phyloP scores from a whole-genome alignment of 2,797 vertebrate species.

The Aphelocoma californica region DNA sequence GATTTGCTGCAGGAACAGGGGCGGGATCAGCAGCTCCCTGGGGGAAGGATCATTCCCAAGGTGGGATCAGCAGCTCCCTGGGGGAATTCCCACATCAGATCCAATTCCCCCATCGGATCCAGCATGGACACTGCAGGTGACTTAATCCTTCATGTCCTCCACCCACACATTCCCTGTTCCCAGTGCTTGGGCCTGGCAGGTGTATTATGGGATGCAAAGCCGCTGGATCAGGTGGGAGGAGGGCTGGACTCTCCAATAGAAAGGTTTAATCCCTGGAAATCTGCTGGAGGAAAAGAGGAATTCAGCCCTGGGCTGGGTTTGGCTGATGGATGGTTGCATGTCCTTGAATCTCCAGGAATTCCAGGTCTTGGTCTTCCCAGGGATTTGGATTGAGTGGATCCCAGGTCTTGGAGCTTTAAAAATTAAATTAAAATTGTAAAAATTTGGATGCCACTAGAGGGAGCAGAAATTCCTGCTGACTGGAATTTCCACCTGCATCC shows the following conservation, averaged over 20 bases:
- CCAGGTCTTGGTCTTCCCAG: not conserved
- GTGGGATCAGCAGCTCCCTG: not conserved
- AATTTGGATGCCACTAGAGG: rapidly evolving
- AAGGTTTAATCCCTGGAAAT: not conserved
- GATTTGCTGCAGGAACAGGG: not conserved
- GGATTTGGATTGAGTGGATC: rapidly evolving
- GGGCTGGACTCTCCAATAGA: not conserved
- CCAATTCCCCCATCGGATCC: not conserved
- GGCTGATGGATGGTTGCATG: not conserved
- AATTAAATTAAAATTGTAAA: rapidly evolving
- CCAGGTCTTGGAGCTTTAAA: not conserved
- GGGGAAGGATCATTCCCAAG: not conserved
- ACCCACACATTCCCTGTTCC: not conserved
- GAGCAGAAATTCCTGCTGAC: not conserved
- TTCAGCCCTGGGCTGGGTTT: not conserved
- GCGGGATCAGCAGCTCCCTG: not conserved
- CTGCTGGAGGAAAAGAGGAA: not conserved
- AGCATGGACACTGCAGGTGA: not conserved
- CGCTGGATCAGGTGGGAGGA: not conserved
- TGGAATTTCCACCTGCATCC: not conserved
- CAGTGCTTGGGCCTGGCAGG: not conserved
- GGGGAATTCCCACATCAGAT: not conserved
- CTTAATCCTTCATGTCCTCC: not conserved
- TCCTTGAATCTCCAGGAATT: not conserved
- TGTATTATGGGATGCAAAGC: not conserved